Base-by-base conservation (phyloP, 2,113 vertebrate genomes). In the Thalassarche chlororhynchos region DNA sequence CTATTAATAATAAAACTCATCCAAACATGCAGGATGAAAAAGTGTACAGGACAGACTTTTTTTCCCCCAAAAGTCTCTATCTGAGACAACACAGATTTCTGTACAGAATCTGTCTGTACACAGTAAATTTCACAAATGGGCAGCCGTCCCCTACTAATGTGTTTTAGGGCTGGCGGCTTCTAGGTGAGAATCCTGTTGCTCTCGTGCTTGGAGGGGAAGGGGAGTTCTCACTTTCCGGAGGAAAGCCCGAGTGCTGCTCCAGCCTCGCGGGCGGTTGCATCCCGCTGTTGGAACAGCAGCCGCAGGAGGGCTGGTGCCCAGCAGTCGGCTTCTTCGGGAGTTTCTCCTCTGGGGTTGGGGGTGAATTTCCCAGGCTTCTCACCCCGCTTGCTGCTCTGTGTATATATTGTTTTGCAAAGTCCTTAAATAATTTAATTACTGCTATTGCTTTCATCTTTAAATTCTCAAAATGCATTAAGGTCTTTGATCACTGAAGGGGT, bases 191-290 rank as follows among this genome's bases (percentile, higher is more conserved):
- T 80, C 24, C 42, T 1, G 5, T 40, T 36, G 36, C 69, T 18
- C 26, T 19, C 2, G 12, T 29, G 68, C 77, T 58, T 18, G 21
- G 69, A 26, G 60, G 55, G 65, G 49, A 60, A 51, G 54, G 46
- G 60, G 26, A 31, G 10, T 28, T 34, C 8, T 12, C 5, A 1
- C 17, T 8, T 68, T 6, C 2, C 2, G 6, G 76, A 47, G 89
- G 36, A 34, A 24, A n/a, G 34, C 42, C 40, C 0, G 4, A 17
- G 87, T 2, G 21, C 42, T 6, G 26, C 70, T 47, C 20, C n/a
- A 36, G 78, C 69, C 47, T 36, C 0, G 0, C 6, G 7, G 14
- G n/a, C 5, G 3, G 40, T 4, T 14, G 62, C 7, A 3, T 23
- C 34, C 4, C 1, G 55, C 68, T 11, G 24, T 9, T 3, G 20